Conservation (phyloP, 2,888 invertebrate species). For the Melinopterus prodromus region DNA sequence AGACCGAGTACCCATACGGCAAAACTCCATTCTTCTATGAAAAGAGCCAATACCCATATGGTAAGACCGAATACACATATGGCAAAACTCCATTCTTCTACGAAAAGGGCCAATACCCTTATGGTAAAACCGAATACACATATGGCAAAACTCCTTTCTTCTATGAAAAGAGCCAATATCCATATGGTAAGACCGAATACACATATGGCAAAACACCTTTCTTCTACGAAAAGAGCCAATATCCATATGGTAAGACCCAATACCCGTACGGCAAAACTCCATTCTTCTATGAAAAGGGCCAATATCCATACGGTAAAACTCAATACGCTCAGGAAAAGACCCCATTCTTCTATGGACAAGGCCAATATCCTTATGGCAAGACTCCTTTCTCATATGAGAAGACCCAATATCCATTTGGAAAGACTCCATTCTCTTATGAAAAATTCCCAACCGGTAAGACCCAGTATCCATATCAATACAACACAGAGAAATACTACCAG, state of each 20-base stretch:
- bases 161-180: too few species aligned
- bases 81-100: background rate
- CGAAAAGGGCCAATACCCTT: background rate
- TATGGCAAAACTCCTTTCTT: too few species aligned
- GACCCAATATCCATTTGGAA: background rate
- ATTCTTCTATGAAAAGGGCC: background rate
- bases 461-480: background rate
- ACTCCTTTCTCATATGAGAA: background rate
- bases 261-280: too few species aligned
- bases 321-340: too few species aligned
- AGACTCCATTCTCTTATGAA: background rate
- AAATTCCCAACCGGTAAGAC: background rate
- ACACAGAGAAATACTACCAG: conserved; percentile 51
- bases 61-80: background rate
- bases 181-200: too few species aligned
- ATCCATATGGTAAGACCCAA: too few species aligned
- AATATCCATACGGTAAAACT: background rate
- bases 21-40: background rate
- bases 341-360: background rate
- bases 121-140: too few species aligned
- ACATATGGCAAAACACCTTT: too few species aligned
- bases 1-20: background rate
- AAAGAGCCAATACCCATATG: background rate
- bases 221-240: too few species aligned
- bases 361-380: background rate